phyloP scores from a whole-genome alignment of 2,797 vertebrate genomes.

The Clarias platycephalus region DNA sequence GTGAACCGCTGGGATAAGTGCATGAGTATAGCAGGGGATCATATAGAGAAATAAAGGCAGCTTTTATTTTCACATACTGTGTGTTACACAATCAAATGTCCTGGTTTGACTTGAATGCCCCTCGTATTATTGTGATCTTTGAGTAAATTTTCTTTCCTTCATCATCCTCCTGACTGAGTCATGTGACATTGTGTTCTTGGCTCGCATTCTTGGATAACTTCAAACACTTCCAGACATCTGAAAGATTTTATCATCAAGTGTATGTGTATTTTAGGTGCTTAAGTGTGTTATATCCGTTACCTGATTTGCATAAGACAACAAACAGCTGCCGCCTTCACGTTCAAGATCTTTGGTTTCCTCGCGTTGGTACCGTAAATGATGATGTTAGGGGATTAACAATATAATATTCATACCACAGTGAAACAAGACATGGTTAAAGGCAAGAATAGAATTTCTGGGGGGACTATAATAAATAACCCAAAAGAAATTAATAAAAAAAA shows the following conservation, averaged over 20 bases:
- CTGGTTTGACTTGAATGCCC: too few species aligned
- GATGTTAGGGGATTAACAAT: background rate
- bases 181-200: background rate
- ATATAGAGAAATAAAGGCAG: too few species aligned
- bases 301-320: background rate
- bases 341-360: background rate
- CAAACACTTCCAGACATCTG: background rate
- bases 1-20: too few species aligned
- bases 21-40: too few species aligned
- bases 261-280: background rate
- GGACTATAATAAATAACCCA: background rate
- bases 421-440: background rate
- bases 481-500: background rate
- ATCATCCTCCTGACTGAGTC: background rate
- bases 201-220: background rate
- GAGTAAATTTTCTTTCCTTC: background rate
- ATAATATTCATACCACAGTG: background rate
- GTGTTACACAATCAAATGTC: too few species aligned
- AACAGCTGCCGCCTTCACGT: background rate
- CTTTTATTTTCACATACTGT: too few species aligned
- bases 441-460: background rate
- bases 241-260: background rate
- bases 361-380: too few species aligned
- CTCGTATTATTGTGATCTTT: background rate
- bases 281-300: background rate